Evolutionary conservation across 1,140 invertebrate species (phyloP).

Genomic region (Sitodiplosis mosellana): DNA sequence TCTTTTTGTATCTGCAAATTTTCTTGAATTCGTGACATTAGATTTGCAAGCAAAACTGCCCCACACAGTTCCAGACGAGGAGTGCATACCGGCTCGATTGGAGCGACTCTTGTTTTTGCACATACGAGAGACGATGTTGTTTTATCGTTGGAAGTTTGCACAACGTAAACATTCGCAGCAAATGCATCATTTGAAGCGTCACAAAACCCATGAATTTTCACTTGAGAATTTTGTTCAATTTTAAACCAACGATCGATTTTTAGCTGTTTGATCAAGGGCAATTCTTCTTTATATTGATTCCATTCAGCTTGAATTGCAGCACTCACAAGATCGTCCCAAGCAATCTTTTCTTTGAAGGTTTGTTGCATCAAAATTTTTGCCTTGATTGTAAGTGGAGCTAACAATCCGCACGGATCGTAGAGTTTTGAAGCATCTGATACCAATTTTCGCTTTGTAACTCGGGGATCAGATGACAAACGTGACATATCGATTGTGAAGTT

Average conservation of each 20-base stretch:
- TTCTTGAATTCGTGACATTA: too few relatives aligned
- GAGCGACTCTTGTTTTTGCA: too few relatives aligned
- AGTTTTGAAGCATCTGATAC: constrained; percentile 5
- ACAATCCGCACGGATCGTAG: constrained; percentile 11
- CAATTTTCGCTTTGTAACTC: too few relatives aligned
- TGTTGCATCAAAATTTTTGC: constrained; percentile 12
- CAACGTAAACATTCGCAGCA: constrained; percentile 13
- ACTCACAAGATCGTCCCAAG: constrained; percentile 9
- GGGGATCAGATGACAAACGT: too few relatives aligned
- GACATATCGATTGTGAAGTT: constrained; percentile 4
- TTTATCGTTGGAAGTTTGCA: too few relatives aligned
- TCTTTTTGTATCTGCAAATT: too few relatives aligned
- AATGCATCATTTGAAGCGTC: constrained; percentile 13
- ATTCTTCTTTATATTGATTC: not conserved
- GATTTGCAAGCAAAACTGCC: too few relatives aligned
- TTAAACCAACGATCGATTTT: constrained; percentile 5
- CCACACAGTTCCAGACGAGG: too few relatives aligned
- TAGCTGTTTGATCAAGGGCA: constrained; percentile 4
- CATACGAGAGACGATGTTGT: too few relatives aligned
- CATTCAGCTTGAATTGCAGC: constrained; percentile 2
- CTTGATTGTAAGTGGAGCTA: constrained; percentile 7
- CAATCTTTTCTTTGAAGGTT: constrained; percentile 7
- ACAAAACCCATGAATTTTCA: too few relatives aligned
- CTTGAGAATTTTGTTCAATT: not conserved
- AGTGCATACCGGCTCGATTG: too few relatives aligned